Evolutionary conservation across 1,140 invertebrate species (phyloP), one percentile per base, ranked within the genome.

Genomic region (Gyrodactylus bullatarudis): DNA sequence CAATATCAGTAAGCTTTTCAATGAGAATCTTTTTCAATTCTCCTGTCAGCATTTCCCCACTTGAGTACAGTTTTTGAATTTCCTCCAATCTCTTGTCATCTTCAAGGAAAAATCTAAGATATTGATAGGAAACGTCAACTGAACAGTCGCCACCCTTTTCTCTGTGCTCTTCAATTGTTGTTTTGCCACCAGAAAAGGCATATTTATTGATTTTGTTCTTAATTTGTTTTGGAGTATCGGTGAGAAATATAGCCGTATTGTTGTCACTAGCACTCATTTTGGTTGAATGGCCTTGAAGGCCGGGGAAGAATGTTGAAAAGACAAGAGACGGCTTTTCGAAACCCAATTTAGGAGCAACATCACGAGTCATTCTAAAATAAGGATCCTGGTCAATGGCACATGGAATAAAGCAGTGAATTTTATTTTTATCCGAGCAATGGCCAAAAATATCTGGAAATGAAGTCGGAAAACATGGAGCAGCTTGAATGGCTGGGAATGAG

Each of bases 341-440:
- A 23, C 87, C 88, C 20, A 98, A 81, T 74, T 86, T 85, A 0
- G 92, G 91, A 0, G 92, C 89, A 22, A 96, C 90, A 82, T 99
- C 94, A 74, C 94, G 84, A 0, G 91, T 92, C 92, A 99, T 95
- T 74, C 94, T 84, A 81, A 99, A 98, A 81, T 97, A 98, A 0
- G 94, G 94, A 82, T 98, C 94, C 85, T 99, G 95, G 84, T 99
- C 95, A 77, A 99, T 98, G 26, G 91, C 95, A 82, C 93, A 98
- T 0, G 94, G 94, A 76, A 99, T 94, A 0, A 99, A 83, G 78
- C 91, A 95, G 1, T 87, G 87, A 73, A 91, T 83, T 23, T 25
- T n/a, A 24, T 75, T 27, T 26, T 73, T 76, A 78, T 91, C 88
- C 72, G 85, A 86, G 73, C 86, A 83, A 0, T 84, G 78, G 26